These are phyloP conservation scores for Crioceris asparagi DNA, from an alignment of 2,888 invertebrate genomes.

Conservation along the genomic window DNA sequence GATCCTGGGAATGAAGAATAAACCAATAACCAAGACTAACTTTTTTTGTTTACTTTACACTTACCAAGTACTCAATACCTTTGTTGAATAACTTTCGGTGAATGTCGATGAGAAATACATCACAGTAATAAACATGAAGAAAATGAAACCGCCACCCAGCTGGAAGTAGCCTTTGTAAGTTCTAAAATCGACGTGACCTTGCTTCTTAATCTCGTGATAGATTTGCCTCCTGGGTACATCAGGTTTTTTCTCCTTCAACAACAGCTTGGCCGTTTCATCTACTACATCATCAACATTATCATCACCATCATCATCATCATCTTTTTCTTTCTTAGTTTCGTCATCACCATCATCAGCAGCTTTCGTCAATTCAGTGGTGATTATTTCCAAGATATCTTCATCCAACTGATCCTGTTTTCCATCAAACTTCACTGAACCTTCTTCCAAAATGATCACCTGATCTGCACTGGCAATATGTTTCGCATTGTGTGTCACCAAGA, in stretches of 20 bases:
- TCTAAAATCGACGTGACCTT: slow-evolving; percentile 23
- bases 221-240: slow-evolving; percentile 19
- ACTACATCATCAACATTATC: slow-evolving; percentile 41
- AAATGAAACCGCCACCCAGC: slow-evolving; percentile 25
- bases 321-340: slow-evolving; percentile 9
- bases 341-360: too few species aligned
- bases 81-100: slow-evolving; percentile 22
- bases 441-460: slow-evolving; percentile 33
- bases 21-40: too few species aligned
- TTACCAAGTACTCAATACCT: slow-evolving; percentile 28
- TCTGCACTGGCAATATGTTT: slow-evolving; percentile 30
- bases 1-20: too few species aligned
- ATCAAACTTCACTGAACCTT: slow-evolving; percentile 18
- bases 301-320: slow-evolving; percentile 6
- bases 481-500: slow-evolving; percentile 38
- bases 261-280: slow-evolving; percentile 13
- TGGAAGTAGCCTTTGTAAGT: slow-evolving; percentile 27
- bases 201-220: slow-evolving; percentile 26
- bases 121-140: slow-evolving; percentile 19
- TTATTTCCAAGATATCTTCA: slow-evolving; percentile 16
- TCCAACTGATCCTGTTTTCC: slow-evolving; percentile 16
- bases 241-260: slow-evolving; percentile 8
- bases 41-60: too few species aligned
- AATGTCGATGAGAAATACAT: slow-evolving; percentile 22
- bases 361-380: too few species aligned